Conservation (phyloP, 2,113 vertebrate genomes). For the Cochlearius cochlearius region DNA sequence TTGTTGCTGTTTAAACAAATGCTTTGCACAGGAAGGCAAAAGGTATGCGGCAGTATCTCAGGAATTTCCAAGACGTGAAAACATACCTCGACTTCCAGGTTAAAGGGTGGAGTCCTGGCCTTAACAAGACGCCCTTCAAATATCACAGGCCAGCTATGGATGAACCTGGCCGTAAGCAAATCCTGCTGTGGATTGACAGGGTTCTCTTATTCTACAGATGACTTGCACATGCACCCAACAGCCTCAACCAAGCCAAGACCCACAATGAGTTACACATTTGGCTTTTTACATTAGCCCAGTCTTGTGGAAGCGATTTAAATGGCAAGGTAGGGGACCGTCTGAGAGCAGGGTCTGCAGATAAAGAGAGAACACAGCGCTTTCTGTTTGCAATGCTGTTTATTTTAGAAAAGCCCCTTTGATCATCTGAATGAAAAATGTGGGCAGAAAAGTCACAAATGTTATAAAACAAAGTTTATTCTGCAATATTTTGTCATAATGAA, state of each 20-base stretch:
- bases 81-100: not conserved
- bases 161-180: not conserved
- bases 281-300: not conserved
- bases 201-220: not conserved
- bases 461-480: slow-evolving; percentile 98
- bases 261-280: not conserved
- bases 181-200: not conserved
- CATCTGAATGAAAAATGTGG: slow-evolving; percentile 55
- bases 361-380: slow-evolving; percentile 48
- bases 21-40: not conserved
- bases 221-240: not conserved
- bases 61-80: not conserved
- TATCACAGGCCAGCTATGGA: not conserved
- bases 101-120: not conserved
- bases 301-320: not conserved
- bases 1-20: not conserved
- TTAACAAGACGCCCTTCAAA: not conserved
- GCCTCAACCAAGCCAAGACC: not conserved
- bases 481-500: slow-evolving; percentile 99
- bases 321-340: not conserved
- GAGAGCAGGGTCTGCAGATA: not conserved
- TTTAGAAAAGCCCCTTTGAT: slow-evolving; percentile 68
- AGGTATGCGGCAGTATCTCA: not conserved
- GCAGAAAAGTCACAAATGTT: slow-evolving; percentile 73
- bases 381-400: slow-evolving; percentile 61